A percentile compares a stretch with the other conserved stretches of the same genome.
Conservation (phyloP, 2,888 invertebrate genomes). For the Aplocera efformata region DNA sequence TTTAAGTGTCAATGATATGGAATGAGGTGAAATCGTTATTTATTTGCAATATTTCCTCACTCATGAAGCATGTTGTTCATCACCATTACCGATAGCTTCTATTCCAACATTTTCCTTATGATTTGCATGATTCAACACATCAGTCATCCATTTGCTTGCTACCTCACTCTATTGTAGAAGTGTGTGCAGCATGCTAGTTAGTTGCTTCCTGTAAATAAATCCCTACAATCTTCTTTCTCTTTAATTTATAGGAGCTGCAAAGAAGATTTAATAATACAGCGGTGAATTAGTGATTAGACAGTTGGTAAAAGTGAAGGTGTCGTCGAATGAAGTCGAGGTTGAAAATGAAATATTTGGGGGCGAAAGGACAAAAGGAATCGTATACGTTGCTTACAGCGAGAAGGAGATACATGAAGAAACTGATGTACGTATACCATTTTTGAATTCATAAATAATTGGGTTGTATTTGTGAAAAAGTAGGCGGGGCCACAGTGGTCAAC, state of each 20-base stretch:
- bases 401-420: constrained; percentile 84
- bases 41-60: constrained; percentile 3
- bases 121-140: constrained; percentile 32
- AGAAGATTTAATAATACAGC: constrained; percentile 31
- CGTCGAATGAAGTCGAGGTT: constrained; percentile 75
- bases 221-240: constrained; percentile 60
- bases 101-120: constrained; percentile 10
- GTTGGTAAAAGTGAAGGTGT: constrained; percentile 36
- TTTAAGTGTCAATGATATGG: neutral
- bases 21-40: constrained; percentile 4
- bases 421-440: constrained; percentile 81
- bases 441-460: too few species aligned
- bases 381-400: constrained; percentile 82
- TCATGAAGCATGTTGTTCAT: constrained; percentile 2
- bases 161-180: constrained; percentile 20
- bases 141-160: neutral
- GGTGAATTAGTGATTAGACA: constrained; percentile 27
- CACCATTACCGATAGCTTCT: neutral
- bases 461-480: too few species aligned
- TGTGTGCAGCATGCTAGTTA: constrained; percentile 22
- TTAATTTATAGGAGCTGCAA: constrained; percentile 52
- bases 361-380: constrained; percentile 80
- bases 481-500: too few species aligned
- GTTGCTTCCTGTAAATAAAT: constrained; percentile 55
- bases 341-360: constrained; percentile 83